phyloP scores from a whole-genome alignment of 2,797 vertebrate species.

The Poeciliopsis infans region DNA sequence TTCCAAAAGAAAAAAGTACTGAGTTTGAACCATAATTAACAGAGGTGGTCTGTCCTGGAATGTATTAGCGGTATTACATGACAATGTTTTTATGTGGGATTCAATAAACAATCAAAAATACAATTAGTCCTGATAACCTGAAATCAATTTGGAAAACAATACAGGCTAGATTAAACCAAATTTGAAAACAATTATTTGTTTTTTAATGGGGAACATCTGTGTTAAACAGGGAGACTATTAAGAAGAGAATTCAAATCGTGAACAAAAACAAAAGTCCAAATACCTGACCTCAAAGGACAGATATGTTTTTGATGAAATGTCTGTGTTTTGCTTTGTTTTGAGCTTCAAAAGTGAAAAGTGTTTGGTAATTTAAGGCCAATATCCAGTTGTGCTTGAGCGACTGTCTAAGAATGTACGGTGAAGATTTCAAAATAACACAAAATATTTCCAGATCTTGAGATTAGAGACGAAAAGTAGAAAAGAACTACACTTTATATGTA shows the following conservation, averaged over 20 bases:
- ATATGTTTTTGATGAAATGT: neutral
- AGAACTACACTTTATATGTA: neutral
- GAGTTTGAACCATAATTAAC: slow-evolving; percentile 5
- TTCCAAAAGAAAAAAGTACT: neutral
- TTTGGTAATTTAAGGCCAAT: neutral
- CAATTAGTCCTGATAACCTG: neutral
- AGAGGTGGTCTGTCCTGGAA: neutral
- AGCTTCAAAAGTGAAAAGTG: neutral
- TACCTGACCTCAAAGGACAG: neutral
- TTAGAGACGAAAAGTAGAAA: neutral
- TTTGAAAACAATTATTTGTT: neutral
- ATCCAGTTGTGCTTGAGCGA: neutral
- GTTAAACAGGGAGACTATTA: neutral
- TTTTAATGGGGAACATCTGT: neutral
- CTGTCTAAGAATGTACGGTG: neutral
- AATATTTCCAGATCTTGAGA: neutral
- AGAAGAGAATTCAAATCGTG: neutral
- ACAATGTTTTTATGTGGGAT: neutral
- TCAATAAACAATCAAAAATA: neutral
- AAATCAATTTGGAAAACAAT: neutral
- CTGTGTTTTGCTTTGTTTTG: neutral
- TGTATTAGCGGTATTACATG: neutral
- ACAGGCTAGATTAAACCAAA: neutral
- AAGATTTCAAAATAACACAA: neutral
- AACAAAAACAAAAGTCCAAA: neutral